Percentiles rank a stretch among this genome's conserved stretches.
Conservation (phyloP, 2,888 invertebrate species). For the Pachycephus smyrnensis region DNA sequence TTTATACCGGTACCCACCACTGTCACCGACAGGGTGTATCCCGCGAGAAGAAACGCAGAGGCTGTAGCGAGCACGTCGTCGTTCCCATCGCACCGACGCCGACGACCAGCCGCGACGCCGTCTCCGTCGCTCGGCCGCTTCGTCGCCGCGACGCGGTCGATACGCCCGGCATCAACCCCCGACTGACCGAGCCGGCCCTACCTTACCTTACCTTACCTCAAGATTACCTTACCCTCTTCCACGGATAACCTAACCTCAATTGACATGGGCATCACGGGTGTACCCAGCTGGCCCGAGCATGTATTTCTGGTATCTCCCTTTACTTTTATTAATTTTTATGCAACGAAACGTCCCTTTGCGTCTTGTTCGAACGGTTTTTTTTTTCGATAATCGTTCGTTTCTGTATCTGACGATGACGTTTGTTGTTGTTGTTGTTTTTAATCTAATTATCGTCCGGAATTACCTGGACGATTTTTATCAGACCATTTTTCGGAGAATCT, state of each 20-base stretch:
- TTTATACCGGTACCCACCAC: conserved; percentile 11
- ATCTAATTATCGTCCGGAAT: too few relatives aligned
- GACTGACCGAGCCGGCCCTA: conserved; percentile 44
- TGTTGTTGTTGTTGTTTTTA: too few relatives aligned
- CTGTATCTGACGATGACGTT: too few relatives aligned
- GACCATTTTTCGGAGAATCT: too few relatives aligned
- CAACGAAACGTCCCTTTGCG: too few relatives aligned
- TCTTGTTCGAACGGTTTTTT: too few relatives aligned
- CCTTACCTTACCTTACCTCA: conserved; percentile 31
- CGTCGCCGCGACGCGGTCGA: conserved; percentile 43
- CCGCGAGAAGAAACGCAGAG: conserved; percentile 14
- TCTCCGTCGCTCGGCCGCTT: conserved; percentile 22
- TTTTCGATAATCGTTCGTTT: too few relatives aligned
- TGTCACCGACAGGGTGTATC: conserved; percentile 6
- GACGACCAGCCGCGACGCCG: conserved; percentile 16
- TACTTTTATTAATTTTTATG: neutral
- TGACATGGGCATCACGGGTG: conserved; percentile 35
- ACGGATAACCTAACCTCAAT: neutral
- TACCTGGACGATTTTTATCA: too few relatives aligned
- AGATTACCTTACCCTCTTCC: too few relatives aligned
- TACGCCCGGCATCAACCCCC: conserved; percentile 42
- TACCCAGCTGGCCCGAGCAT: conserved; percentile 40
- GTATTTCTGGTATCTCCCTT: conserved; percentile 32
- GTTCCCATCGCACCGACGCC: conserved; percentile 14
- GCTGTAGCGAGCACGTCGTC: conserved; percentile 10